Evolutionary conservation across 2,797 vertebrate genomes (phyloP), one percentile per base, ranked within the genome.

Genomic region (Cottoperca gobio): DNA sequence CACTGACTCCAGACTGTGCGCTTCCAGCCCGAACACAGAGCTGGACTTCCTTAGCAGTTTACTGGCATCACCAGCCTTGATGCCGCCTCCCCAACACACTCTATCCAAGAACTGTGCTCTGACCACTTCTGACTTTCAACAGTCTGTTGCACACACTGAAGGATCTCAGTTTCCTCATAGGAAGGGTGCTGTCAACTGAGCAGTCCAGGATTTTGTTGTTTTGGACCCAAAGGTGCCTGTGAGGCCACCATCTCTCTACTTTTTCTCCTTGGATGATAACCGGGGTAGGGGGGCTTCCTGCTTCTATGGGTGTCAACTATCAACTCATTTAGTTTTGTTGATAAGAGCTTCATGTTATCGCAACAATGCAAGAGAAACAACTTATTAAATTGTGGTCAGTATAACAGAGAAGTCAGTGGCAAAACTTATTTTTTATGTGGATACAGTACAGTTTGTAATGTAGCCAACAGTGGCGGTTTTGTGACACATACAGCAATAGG

Each of bases 1-100:
- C 75, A 21, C 55, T 26, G 46, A 72, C 64, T 68, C 10, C 76
- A 83, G 48, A 80, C 58, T 63, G 76, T 64, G 69, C 81, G 74
- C 52, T 78, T 86, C 73, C 43, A 69, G 80, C 65, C 72, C 2
- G 17, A 62, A 57, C 50, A 59, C 16, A 71, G 75, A 64, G 69
- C 37, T 82, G 65, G 54, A 54, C 35, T 12, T 23, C 31, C 37
- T 49, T 19, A 28, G 8, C 23, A 42, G 21, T 78, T 33, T 54
- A 69, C 23, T 83, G 76, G 66, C 70, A 73, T 52, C 17, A 12
- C n/a, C 28, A 35, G 69, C 13, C 28, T 53, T n/a, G 9, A 74
- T 45, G 64, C 81, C 17, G 49, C 77, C 60, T 53, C 72, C n/a
- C 21, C 14, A 39, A 28, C 21, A 43, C 13, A 33, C 4, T 4